These are phyloP conservation scores for Leptinotarsa tumamoca DNA, from an alignment of 2,888 invertebrate species.

Conservation along the genomic window DNA sequence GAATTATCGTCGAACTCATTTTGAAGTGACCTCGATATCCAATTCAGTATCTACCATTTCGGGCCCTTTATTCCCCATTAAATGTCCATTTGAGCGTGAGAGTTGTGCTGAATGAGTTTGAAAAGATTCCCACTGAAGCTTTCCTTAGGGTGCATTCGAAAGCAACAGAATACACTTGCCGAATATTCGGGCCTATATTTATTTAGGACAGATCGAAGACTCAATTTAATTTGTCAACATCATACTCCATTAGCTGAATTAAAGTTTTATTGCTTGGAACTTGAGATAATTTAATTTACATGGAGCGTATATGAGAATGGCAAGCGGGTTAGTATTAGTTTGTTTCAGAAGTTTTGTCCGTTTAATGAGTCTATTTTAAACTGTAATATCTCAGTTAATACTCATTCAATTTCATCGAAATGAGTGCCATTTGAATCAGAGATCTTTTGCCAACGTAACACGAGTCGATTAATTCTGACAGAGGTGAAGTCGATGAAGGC, in stretches of 20 bases:
- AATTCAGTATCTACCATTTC: not conserved
- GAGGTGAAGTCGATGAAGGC: too few species aligned
- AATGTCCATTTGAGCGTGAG: not conserved
- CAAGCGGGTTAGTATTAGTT: not conserved
- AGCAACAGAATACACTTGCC: constrained; percentile 1
- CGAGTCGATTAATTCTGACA: too few species aligned
- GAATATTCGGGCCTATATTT: not conserved
- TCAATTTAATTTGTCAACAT: constrained; percentile 11
- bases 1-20: too few species aligned
- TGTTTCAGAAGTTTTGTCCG: too few species aligned
- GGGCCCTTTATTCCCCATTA: not conserved
- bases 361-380: too few species aligned
- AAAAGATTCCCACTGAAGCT: not conserved
- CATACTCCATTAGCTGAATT: constrained; percentile 11
- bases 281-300: not conserved
- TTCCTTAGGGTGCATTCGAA: not conserved
- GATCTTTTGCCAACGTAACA: too few species aligned
- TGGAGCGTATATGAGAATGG: not conserved
- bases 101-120: not conserved
- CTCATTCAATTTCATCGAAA: too few species aligned
- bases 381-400: too few species aligned
- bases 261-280: not conserved
- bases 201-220: not conserved
- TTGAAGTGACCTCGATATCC: too few species aligned
- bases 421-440: too few species aligned